Evolutionary conservation across 2,113 vertebrate genomes (phyloP).

Genomic region (Morone chrysops): DNA sequence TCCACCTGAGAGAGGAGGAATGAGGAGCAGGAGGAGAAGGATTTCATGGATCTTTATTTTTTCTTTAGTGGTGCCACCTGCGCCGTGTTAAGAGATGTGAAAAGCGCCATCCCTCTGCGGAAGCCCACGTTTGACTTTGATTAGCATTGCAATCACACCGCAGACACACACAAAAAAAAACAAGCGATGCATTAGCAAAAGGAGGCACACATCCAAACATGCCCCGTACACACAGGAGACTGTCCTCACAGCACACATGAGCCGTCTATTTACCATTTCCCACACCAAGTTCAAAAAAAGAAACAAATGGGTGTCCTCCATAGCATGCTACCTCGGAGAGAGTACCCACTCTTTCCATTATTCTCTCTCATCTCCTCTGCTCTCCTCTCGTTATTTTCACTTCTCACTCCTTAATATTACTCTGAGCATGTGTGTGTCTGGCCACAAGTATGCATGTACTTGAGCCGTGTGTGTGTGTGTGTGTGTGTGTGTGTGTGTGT

Average conservation of each 20-base stretch:
- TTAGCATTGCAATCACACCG: slow-evolving; percentile 57
- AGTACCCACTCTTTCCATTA: slow-evolving; percentile 68
- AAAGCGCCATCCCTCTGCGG: slow-evolving; percentile 56
- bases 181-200: slow-evolving; percentile 54
- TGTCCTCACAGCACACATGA: slow-evolving; percentile 28
- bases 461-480: slow-evolving; percentile 24
- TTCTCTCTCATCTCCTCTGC: slow-evolving; percentile 74
- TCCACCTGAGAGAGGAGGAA: slow-evolving; percentile 72
- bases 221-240: slow-evolving; percentile 23
- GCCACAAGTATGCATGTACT: slow-evolving; percentile 36
- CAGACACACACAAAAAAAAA: slow-evolving; percentile 17
- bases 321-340: slow-evolving; percentile 60
- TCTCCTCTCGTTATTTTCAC: slow-evolving; percentile 71
- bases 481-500: slow-evolving; percentile 15
- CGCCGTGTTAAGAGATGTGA: slow-evolving; percentile 68
- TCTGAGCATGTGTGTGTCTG: slow-evolving; percentile 25
- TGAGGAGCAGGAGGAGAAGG: slow-evolving; percentile 49
- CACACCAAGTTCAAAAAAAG: slow-evolving; percentile 24
- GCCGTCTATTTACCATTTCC: slow-evolving; percentile 52
- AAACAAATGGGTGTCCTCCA: slow-evolving; percentile 64
- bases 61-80: slow-evolving; percentile 63
- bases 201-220: slow-evolving; percentile 41
- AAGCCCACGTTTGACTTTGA: slow-evolving; percentile 63
- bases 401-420: slow-evolving; percentile 60
- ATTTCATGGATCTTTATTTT: slow-evolving; percentile 63